Evolutionary conservation across 2,888 invertebrate genomes (phyloP), one percentile per base, ranked within the genome.

Genomic region (Microlaimidae sp.): DNA sequence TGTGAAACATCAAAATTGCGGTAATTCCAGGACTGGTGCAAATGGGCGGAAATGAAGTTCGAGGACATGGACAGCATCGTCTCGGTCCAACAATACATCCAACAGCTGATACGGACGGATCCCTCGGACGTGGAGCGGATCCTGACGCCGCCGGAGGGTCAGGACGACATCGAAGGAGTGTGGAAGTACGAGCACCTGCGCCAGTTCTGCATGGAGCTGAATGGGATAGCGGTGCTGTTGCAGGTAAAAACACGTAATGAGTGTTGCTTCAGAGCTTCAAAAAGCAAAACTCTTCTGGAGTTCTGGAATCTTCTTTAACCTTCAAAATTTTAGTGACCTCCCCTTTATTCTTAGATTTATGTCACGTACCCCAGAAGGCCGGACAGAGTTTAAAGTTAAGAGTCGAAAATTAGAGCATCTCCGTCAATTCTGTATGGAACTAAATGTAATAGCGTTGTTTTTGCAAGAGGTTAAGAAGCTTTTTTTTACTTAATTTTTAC

Each of bases 181-280:
- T 97, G 97, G 97, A 97, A 97, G 75, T 97, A 97, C 72, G 97
- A 97, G 75, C 97, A 97, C 76, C 78, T 97, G 56, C 80, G 95
- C 63, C 95, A 97, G 74, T 95, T 97, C 74, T 97, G 95, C 71
- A 92, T 97, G 89, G 95, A 97, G 74, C 74, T 97, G 49, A 97
- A 99, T 76, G 93, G 92, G n/a, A 75, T 99, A 62, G 93, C 95
- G 48, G 93, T 97, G 1, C 80, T 86, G 68, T 77, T 97, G 60
- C 95, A 95, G 77, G 74, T 74, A 59, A 25, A 59, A 56, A 23
- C 7, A 32, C 32, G 32, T 32, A 7, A 32, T 32, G 32, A n/a
- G n/a, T n/a, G n/a, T n/a, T n/a, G n/a, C n/a, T n/a, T n/a, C n/a
- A n/a, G n/a, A n/a, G n/a, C n/a, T n/a, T n/a, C n/a, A n/a, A n/a